Base-by-base conservation (phyloP, 2,797 vertebrate genomes). In the Sebastes elongatus region DNA sequence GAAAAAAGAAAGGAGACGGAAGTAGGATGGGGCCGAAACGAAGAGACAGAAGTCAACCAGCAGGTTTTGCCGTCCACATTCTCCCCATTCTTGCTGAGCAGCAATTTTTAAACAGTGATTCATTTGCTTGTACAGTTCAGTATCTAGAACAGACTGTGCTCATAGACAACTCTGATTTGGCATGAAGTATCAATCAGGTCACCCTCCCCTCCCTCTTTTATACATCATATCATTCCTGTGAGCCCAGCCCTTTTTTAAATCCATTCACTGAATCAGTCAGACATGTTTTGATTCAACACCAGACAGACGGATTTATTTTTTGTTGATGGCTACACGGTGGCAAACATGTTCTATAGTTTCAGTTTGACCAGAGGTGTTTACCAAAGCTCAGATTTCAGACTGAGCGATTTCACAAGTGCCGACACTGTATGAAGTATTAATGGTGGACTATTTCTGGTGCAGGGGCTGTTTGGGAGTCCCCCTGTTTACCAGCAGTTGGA, bases 31-130 rank as follows among this genome's bases (percentile, higher is more conserved):
- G 49, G 52, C 35, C 28, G 33, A 62, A 25, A 53, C 16, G 46
- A 27, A 69, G 60, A 83, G 32, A 61, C 59, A 65, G 9, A 86
- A 88, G 88, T 68, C 16, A 61, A 55, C 71, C 6, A 76, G 73
- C 93, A 81, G 85, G 93, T 94, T 93, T 66, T 62, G 7, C 60
- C n/a, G 0, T 80, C n/a, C 18, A 27, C 89, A 87, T 89, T 88
- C 88, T 70, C 64, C 18, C 49, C 77, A 84, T 93, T 92, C 92
- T 80, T 80, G 89, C 76, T 61, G 25, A 81, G 78, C 90, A 77
- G 88, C 86, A 80, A 62, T 80, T 83, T 78, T 81, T 38, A 11
- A 57, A 61, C 59, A 22, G 6, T 91, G 70, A 89, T 84, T 89
- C 76, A 89, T 62, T 57, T 2, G 10, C 10, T 9, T 2, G 11